A percentile compares a stretch with the other conserved stretches of the same genome.
These are phyloP conservation scores for Latheticus oryzae DNA, from an alignment of 2,888 invertebrate genomes.

Conservation along the genomic window DNA sequence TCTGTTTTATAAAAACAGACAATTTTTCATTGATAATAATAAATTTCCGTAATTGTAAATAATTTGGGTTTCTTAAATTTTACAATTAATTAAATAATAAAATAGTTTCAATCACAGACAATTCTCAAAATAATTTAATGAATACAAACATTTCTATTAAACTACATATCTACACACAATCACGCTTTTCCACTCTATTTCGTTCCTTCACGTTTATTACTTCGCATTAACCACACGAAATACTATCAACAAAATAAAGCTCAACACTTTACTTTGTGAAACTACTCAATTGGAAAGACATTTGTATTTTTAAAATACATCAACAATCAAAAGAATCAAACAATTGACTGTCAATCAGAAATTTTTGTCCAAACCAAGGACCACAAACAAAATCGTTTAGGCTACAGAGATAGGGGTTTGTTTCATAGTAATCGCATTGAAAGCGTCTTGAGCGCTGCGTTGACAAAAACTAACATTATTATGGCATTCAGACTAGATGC, in stretches of 20 bases:
- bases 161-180: constrained; percentile 55
- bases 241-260: constrained; percentile 31
- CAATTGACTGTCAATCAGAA: constrained; percentile 37
- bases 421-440: constrained; percentile 32
- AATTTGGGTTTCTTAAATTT: constrained; percentile 43
- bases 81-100: constrained; percentile 62
- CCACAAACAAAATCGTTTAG: constrained; percentile 7
- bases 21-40: constrained; percentile 1
- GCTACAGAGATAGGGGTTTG: constrained; percentile 12
- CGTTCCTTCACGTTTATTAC: constrained; percentile 9
- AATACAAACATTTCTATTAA: constrained; percentile 54
- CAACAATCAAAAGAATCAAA: constrained; percentile 28
- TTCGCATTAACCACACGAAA: constrained; percentile 11
- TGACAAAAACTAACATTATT: constrained; percentile 26
- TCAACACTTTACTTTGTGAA: constrained; percentile 33
- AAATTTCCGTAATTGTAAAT: constrained; percentile 10
- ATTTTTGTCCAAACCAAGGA: constrained; percentile 27
- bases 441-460: not conserved
- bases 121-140: constrained; percentile 66
- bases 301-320: constrained; percentile 51
- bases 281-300: constrained; percentile 51
- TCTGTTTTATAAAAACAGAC: constrained; percentile 42
- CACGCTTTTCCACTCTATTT: constrained; percentile 40
- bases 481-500: constrained; percentile 39
- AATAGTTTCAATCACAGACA: constrained; percentile 67